A percentile compares a stretch with the other conserved stretches of the same genome.
phyloP scores from a whole-genome alignment of 2,113 vertebrate genomes.

The Lichenostomus cassidix region DNA sequence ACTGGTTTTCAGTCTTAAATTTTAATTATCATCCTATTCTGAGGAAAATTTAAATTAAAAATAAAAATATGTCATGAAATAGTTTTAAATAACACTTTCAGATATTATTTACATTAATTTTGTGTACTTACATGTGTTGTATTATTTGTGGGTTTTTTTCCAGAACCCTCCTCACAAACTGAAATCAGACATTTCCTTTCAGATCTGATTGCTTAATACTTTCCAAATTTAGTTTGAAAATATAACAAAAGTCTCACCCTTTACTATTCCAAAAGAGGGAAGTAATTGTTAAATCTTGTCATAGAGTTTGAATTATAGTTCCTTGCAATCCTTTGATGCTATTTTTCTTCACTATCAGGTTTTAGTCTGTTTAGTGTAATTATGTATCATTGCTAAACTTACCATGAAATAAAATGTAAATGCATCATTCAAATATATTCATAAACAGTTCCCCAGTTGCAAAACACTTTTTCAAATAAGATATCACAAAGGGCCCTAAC shows the following conservation, averaged over 20 bases:
- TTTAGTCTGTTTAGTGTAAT: neutral
- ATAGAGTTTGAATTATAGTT: neutral
- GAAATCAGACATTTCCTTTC: neutral
- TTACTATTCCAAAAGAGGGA: neutral
- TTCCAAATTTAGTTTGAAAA: neutral
- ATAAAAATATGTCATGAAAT: neutral
- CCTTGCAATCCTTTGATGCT: neutral
- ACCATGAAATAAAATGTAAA: neutral
- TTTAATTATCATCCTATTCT: neutral
- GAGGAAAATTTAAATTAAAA: neutral
- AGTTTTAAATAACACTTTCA: neutral
- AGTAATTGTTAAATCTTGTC: neutral
- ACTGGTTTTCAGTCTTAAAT: neutral
- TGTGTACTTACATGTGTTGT: neutral
- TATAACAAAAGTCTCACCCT: neutral
- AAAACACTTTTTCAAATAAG: neutral
- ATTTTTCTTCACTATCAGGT: neutral
- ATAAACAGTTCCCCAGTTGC: neutral
- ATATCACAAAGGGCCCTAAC: constrained; percentile 24
- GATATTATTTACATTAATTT: neutral
- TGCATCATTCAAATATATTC: neutral
- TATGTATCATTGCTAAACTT: neutral
- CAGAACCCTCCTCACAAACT: neutral
- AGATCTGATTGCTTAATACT: neutral
- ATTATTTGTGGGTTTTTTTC: neutral